Evolutionary conservation across 2,888 invertebrate genomes (phyloP), one percentile per base, ranked within the genome.

Genomic region (Cryptus viduatorius): DNA sequence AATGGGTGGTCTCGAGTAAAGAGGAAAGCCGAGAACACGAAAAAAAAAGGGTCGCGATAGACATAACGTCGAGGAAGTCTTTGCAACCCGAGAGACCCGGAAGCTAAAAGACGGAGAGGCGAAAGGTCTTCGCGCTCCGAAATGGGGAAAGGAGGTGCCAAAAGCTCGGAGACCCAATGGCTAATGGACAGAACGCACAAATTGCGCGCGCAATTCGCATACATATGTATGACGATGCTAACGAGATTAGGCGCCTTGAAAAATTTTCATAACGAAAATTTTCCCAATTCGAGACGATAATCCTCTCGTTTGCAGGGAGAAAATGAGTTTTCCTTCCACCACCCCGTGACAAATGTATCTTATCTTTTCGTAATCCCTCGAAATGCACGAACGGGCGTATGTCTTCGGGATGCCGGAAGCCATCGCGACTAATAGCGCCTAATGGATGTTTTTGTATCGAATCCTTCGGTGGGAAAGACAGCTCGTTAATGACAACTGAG

Each of bases 111-210:
- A 37, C 37, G 37, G 37, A 7, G 37, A 4, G 37, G 37, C 37
- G 37, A 37, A 7, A 37, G 37, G 37, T 37, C 37, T 7, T 37
- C 37, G 37, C 37, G 37, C 37, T 0, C 37, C 37, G 81, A 88
- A 89, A 89, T 89, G 89, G 89, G 89, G 89, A 88, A 89, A 90
- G 89, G 90, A 90, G 91, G 91, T 90, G 89, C 90, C 90, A 89
- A 91, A 90, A 90, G 90, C 91, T 87, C 82, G 67, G 77, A 79
- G 50, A 14, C 48, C 48, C 7, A 24, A 19, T 1, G 16, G n/a
- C 50, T 89, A 89, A 89, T 89, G 86, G 84, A 79, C 75, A n/a
- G 31, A 56, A 48, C 72, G 61, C 37, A 50, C 48, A 76, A 71
- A 79, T 72, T 82, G 79, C 50, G 53, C 69, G 29, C 31, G 10